These are phyloP conservation scores for Brachyopa scutellaris DNA, from an alignment of 2,888 invertebrate species.

Conservation along the genomic window DNA sequence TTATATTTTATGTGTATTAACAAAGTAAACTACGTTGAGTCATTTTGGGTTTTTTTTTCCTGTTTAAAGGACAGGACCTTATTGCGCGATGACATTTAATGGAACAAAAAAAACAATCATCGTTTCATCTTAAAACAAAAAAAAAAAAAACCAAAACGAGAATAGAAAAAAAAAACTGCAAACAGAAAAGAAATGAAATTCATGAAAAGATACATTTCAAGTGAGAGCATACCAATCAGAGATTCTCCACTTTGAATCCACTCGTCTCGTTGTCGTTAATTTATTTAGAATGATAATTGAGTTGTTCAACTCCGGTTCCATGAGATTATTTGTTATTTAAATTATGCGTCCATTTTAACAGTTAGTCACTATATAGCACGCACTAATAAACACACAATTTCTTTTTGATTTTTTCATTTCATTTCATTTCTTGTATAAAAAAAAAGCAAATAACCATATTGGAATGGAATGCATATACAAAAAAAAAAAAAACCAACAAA, in stretches of 20 bases:
- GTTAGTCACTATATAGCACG: slow-evolving; percentile 22
- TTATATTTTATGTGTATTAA: too few relatives aligned
- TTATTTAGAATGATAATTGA: slow-evolving; percentile 33
- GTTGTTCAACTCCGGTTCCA: slow-evolving; percentile 9
- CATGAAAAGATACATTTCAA: background rate
- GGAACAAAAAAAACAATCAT: too few relatives aligned
- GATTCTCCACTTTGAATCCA: slow-evolving; percentile 15
- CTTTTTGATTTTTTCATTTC: slow-evolving; percentile 2
- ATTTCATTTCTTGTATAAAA: slow-evolving; percentile 1
- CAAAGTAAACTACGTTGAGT: too few relatives aligned
- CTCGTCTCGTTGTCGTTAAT: slow-evolving; percentile 20
- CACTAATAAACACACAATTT: slow-evolving; percentile 17
- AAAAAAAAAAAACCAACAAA: too few relatives aligned
- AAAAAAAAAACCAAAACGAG: background rate
- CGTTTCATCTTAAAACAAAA: too few relatives aligned
- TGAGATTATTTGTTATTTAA: slow-evolving; percentile 7
- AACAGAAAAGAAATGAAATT: too few relatives aligned
- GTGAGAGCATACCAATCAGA: slow-evolving; percentile 23
- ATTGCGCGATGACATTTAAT: background rate
- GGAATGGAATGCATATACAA: too few relatives aligned
- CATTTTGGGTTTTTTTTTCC: background rate
- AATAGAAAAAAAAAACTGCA: background rate
- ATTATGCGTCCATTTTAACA: slow-evolving; percentile 20
- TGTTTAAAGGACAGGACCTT: background rate
- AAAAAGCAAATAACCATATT: too few relatives aligned